phyloP scores from a whole-genome alignment of 1,140 invertebrate species.

The Monomorium pharaonis region DNA sequence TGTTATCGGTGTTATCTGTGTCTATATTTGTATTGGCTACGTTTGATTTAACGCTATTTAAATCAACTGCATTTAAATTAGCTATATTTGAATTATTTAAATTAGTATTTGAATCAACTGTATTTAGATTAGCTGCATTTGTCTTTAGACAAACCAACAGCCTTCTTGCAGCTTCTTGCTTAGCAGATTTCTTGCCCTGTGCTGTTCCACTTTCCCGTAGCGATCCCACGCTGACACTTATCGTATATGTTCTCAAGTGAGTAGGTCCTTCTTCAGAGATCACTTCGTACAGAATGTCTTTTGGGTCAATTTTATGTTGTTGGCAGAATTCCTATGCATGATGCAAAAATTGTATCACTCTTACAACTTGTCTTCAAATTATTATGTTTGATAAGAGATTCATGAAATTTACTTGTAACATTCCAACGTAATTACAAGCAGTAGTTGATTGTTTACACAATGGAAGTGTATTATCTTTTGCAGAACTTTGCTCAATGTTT shows the following conservation, averaged over 20 bases:
- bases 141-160: background rate
- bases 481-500: background rate
- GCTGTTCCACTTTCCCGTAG: background rate
- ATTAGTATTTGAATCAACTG: too few relatives aligned
- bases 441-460: background rate
- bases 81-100: too few relatives aligned
- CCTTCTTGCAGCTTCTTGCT: conserved; percentile 17
- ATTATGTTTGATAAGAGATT: background rate
- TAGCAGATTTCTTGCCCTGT: too few relatives aligned
- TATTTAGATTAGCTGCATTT: background rate
- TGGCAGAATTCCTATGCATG: conserved; percentile 21
- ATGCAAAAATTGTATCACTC: background rate
- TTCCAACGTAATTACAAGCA: conserved; percentile 20
- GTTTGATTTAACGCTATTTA: background rate
- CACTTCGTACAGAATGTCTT: background rate
- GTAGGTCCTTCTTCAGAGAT: background rate
- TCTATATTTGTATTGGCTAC: background rate
- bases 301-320: background rate
- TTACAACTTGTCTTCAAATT: background rate
- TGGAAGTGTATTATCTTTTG: too few relatives aligned
- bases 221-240: background rate
- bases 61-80: too few relatives aligned
- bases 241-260: background rate
- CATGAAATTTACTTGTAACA: conserved; percentile 7
- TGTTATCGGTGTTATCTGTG: background rate